phyloP scores from a whole-genome alignment of 2,888 invertebrate genomes.

The Seladonia tumulorum region DNA sequence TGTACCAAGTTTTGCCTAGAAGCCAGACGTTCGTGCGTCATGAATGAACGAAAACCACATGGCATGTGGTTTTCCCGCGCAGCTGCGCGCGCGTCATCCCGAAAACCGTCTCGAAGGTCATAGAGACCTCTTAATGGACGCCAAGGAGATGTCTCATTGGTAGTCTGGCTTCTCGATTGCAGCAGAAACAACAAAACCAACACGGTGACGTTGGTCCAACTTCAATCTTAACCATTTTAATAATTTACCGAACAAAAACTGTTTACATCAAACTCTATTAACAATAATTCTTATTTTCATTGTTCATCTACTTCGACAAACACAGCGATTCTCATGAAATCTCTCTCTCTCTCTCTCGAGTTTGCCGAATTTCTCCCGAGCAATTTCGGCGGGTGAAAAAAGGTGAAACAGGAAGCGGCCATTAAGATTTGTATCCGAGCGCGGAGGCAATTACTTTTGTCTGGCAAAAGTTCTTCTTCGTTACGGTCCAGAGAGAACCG shows the following conservation, averaged over 20 bases:
- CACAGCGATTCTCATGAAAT: background rate
- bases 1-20: background rate
- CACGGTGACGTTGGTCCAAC: background rate
- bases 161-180: constrained; percentile 41
- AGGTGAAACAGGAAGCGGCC: constrained; percentile 22
- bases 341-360: background rate
- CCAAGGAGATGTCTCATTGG: constrained; percentile 58
- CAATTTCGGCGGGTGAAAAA: constrained; percentile 7
- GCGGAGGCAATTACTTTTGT: constrained; percentile 23
- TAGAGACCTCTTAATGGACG: constrained; percentile 60
- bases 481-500: constrained; percentile 39
- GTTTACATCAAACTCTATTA: background rate
- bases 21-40: background rate
- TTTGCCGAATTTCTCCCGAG: background rate
- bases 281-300: no score
- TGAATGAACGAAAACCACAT: constrained; percentile 47
- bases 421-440: constrained; percentile 52
- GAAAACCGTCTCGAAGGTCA: constrained; percentile 64
- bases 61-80: constrained; percentile 64
- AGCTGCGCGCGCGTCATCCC: constrained; percentile 59
- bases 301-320: background rate
- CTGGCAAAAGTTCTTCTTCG: constrained; percentile 57
- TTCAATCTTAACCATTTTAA: background rate
- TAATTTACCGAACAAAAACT: background rate
- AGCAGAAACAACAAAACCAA: constrained; percentile 24